Evolutionary conservation across 2,113 vertebrate species (phyloP).

Genomic region (Naja naja): DNA sequence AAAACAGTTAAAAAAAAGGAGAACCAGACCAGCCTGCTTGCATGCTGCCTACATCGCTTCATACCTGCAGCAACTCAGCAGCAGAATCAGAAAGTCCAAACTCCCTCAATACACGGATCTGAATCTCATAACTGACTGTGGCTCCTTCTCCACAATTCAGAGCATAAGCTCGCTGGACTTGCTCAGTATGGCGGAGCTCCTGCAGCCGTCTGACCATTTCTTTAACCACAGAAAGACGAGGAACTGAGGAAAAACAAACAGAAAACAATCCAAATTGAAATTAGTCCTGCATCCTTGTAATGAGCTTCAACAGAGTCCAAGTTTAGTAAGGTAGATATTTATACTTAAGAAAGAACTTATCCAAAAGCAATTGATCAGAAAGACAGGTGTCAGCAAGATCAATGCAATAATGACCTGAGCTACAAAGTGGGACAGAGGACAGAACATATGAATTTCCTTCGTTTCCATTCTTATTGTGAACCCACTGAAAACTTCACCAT

Average conservation of each 20-base stretch:
- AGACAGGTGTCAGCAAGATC: not conserved
- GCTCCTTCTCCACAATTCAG: conserved; percentile 96
- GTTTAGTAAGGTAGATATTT: not conserved
- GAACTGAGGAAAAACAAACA: conserved; percentile 71
- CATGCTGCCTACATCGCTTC: accelerated
- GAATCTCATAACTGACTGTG: conserved; percentile 95
- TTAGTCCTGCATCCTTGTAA: not conserved
- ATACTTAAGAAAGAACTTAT: not conserved
- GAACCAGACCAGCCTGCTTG: not conserved
- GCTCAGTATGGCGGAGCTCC: conserved; percentile 90
- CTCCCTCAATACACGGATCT: conserved; percentile 93
- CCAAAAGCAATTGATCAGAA: not conserved
- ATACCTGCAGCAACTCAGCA: conserved; percentile 93
- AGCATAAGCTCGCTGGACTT: conserved; percentile 92
- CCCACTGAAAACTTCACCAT: not conserved
- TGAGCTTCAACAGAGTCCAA: not conserved
- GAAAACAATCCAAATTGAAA: accelerated
- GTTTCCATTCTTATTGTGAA: not conserved
- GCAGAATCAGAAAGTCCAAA: conserved; percentile 91
- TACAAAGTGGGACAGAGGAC: not conserved
- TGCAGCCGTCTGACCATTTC: conserved; percentile 93
- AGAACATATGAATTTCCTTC: not conserved
- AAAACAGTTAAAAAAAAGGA: not conserved
- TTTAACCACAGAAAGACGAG: conserved; percentile 81
- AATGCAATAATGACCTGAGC: not conserved